phyloP scores from a whole-genome alignment of 2,113 vertebrate species.

The Climacteris rufus region DNA sequence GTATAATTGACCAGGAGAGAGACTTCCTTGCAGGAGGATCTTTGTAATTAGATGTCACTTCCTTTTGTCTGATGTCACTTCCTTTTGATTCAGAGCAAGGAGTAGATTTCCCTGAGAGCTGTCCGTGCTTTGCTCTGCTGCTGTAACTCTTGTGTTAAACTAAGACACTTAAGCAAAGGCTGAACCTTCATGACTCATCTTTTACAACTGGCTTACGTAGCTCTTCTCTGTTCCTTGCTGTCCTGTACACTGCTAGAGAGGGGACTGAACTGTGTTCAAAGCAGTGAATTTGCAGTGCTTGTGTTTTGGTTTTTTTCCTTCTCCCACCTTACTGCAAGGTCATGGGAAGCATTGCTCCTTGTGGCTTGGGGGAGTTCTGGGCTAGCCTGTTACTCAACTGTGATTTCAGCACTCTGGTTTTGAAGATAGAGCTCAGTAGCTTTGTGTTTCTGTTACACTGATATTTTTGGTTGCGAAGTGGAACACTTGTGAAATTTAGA shows the following conservation, averaged over 20 bases:
- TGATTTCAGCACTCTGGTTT: neutral
- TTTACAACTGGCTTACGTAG: neutral
- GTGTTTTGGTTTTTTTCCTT: neutral
- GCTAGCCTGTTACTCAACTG: neutral
- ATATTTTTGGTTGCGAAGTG: neutral
- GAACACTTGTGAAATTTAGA: neutral
- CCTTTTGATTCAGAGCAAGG: neutral
- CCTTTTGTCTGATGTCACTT: neutral
- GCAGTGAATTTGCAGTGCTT: neutral
- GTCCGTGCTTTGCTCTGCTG: neutral
- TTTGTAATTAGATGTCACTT: neutral
- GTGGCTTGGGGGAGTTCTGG: neutral
- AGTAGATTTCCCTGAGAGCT: neutral
- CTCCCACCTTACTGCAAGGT: neutral
- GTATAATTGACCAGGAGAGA: neutral
- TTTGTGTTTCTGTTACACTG: neutral
- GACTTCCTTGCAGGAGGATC: neutral
- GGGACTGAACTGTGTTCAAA: neutral
- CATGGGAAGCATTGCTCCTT: accelerated
- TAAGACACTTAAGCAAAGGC: neutral
- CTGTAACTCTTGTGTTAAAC: neutral
- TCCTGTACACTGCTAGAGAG: accelerated
- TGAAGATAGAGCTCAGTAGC: neutral
- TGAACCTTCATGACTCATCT: neutral
- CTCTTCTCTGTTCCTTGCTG: neutral